These are phyloP conservation scores for Centruroides sculpturatus DNA, from an alignment of 1,140 invertebrate species.

Conservation along the genomic window DNA sequence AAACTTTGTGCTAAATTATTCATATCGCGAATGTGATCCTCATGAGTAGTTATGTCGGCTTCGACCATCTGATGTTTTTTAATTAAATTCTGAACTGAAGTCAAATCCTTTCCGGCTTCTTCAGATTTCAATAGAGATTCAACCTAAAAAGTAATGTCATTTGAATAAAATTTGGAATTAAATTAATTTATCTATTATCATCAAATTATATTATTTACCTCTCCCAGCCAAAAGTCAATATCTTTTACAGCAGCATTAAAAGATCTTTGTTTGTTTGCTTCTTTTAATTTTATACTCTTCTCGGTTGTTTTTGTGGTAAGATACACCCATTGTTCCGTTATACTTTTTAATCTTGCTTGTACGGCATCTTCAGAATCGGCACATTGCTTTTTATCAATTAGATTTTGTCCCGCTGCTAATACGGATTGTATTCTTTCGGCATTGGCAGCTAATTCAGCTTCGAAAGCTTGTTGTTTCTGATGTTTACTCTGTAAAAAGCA, in stretches of 20 bases:
- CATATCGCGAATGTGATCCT: slow-evolving; percentile 90
- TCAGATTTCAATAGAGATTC: slow-evolving; percentile 90
- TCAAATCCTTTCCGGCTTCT: slow-evolving; percentile 92
- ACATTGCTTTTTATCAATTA: slow-evolving; percentile 85
- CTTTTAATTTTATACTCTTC: slow-evolving; percentile 93
- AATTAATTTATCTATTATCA: not conserved
- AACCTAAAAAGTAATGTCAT: slow-evolving; percentile 16
- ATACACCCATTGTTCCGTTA: slow-evolving; percentile 97
- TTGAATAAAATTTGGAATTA: not conserved
- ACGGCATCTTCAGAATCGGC: slow-evolving; percentile 76
- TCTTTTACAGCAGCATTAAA: slow-evolving; percentile 99
- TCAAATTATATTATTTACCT: slow-evolving; percentile 29
- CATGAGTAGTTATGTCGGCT: slow-evolving; percentile 86
- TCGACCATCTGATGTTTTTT: slow-evolving; percentile 98
- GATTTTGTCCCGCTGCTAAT: slow-evolving; percentile 85
- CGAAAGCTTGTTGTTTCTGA: slow-evolving; percentile 99
- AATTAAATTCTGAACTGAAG: slow-evolving; percentile 93
- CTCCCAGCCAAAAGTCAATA: slow-evolving; percentile 97
- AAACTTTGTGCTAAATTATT: slow-evolving; percentile 82
- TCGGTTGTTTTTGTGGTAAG: slow-evolving; percentile 94
- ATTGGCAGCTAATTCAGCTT: slow-evolving; percentile 96
- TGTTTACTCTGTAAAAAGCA: slow-evolving; percentile 49
- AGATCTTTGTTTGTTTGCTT: slow-evolving; percentile 93
- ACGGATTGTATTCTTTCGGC: slow-evolving; percentile 93
- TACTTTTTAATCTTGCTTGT: slow-evolving; percentile 74